Evolutionary conservation across 2,888 invertebrate genomes (phyloP).

Genomic region (Alloscopus bannaensis): DNA sequence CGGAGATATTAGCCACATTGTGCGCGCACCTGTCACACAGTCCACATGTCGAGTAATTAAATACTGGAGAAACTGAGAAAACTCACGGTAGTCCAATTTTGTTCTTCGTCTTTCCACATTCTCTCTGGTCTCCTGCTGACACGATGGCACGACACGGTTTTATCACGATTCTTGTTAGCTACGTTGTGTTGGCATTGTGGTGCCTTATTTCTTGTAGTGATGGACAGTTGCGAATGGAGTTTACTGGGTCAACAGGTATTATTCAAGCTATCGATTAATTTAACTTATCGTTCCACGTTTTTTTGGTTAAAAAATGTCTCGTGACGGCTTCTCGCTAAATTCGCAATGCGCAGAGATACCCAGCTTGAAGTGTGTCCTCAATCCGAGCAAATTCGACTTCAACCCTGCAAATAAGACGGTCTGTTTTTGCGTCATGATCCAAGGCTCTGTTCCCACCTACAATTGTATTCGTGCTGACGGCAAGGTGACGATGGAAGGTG

Average conservation of each 20-base stretch:
- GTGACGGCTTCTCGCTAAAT: background rate
- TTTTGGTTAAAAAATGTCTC: too few relatives aligned
- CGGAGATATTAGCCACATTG: too few relatives aligned
- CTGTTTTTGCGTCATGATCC: constrained; percentile 49
- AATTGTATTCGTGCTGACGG: constrained; percentile 46
- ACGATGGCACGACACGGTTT: too few relatives aligned
- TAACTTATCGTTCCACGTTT: too few relatives aligned
- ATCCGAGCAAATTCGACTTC: constrained; percentile 16
- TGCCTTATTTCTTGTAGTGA: constrained; percentile 9
- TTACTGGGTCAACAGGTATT: constrained; percentile 43
- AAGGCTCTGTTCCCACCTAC: constrained; percentile 36
- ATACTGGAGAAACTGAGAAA: too few relatives aligned
- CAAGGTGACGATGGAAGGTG: constrained; percentile 37
- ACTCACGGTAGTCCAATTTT: too few relatives aligned
- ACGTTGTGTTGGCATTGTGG: background rate
- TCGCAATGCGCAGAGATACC: constrained; percentile 31
- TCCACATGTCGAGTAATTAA: too few relatives aligned
- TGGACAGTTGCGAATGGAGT: constrained; percentile 33
- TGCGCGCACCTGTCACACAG: too few relatives aligned
- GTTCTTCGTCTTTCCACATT: too few relatives aligned
- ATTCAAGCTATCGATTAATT: too few relatives aligned
- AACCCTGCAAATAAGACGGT: constrained; percentile 33
- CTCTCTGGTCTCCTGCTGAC: too few relatives aligned
- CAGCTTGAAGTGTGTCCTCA: constrained; percentile 42
- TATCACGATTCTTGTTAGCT: background rate